Base-by-base conservation (phyloP, 2,888 invertebrate species). In the Euphydryas editha region DNA sequence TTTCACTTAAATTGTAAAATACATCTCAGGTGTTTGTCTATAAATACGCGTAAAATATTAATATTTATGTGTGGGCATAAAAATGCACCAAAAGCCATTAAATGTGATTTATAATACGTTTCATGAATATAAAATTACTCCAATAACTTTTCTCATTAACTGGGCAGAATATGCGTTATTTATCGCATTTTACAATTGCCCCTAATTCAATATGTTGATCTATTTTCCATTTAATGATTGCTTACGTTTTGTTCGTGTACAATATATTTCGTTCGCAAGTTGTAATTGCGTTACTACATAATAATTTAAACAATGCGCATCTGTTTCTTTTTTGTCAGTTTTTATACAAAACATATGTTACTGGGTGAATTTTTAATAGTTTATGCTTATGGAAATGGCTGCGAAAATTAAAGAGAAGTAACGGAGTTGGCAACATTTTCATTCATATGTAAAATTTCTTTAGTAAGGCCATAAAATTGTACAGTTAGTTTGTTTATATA, bases 61-160 rank as follows among this genome's bases (percentile, higher is more conserved):
- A 67, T 63, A 67, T 67, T 67, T 67, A 67, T 63, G 63, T 36
- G 63, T 56, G 59, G 49, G 56, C 47, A 63, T 67, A 67, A 67
- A 67, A 67, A 67, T 62, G 61, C 62, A 67, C 44, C 54, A 62
- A 47, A 58, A 67, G 56, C 69, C 72, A 73, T 76, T 71, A 72
- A 70, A 61, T 71, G 70, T 74, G 75, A 76, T 75, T 75, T 76
- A 76, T 69, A 63, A 54, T 69, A 65, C 68, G 67, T 69, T 73
- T 71, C 69, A 74, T 74, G 71, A 67, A 69, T 71, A 72, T 66
- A 70, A 74, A 69, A 71, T 73, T 68, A 69, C 68, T 56, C 67
- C 69, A 69, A 73, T 70, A 73, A 71, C 68, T 62, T 71, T 63
- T 64, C 62, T 67, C 68, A 70, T 70, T 68, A 68, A 66, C 47